These are phyloP conservation scores for Campoletis raptor DNA, from an alignment of 2,888 invertebrate species.

Conservation along the genomic window DNA sequence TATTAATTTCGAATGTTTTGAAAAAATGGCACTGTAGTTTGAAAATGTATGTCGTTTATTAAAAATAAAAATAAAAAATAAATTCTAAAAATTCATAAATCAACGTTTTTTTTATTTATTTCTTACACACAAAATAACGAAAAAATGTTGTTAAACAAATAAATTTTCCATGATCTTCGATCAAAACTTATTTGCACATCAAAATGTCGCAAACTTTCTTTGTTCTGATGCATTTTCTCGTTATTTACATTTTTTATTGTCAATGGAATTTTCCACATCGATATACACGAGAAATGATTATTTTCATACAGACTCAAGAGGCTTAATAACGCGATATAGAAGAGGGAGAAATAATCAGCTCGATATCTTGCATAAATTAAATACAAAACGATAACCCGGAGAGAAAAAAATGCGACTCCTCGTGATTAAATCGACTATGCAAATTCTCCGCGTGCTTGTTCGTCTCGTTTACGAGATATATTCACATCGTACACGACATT, in stretches of 20 bases:
- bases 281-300: neutral
- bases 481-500: neutral
- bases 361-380: conserved; percentile 39
- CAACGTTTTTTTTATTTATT: neutral
- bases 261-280: conserved; percentile 37
- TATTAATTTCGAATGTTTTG: neutral
- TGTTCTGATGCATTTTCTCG: neutral
- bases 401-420: conserved; percentile 22
- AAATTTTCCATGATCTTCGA: neutral
- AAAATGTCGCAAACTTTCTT: neutral
- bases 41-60: neutral
- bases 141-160: neutral
- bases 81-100: neutral
- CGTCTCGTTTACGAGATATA: conserved; percentile 16
- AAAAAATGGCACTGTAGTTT: neutral
- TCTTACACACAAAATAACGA: neutral
- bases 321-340: neutral
- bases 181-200: neutral
- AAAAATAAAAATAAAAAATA: too few species aligned
- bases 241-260: neutral
- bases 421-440: conserved; percentile 50
- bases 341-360: neutral
- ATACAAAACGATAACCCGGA: neutral
- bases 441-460: conserved; percentile 27
- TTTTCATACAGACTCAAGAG: conserved; percentile 6